Conservation (phyloP, 2,113 vertebrate genomes). For the Calyptommatus sinebrachiatus region DNA sequence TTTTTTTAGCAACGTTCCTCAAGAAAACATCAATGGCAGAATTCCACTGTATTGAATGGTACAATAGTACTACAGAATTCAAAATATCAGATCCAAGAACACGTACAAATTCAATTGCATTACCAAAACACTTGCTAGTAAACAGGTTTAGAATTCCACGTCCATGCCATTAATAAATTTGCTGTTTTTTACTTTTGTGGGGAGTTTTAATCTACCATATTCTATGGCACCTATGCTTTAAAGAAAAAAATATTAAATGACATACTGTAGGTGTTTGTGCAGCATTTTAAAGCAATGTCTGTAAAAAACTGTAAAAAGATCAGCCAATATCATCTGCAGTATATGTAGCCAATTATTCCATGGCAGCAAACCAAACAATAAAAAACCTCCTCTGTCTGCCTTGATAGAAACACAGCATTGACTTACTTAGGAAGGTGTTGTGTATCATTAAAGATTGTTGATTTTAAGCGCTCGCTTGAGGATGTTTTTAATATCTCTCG, state of each 20-base stretch:
- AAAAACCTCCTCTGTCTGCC: not conserved
- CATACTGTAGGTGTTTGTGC: not conserved
- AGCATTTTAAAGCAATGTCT: not conserved
- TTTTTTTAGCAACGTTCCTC: too few species aligned
- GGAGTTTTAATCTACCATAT: not conserved
- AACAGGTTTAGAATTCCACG: not conserved
- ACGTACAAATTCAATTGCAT: not conserved
- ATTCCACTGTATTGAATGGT: too few species aligned
- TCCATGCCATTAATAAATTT: not conserved
- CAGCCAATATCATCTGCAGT: not conserved
- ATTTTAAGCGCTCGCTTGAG: not conserved
- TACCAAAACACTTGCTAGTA: not conserved
- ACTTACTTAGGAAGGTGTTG: not conserved
- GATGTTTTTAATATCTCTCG: too few species aligned
- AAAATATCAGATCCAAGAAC: too few species aligned
- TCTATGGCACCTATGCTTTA: not conserved
- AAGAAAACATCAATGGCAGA: too few species aligned
- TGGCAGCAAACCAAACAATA: not conserved
- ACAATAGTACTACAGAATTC: too few species aligned
- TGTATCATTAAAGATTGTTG: not conserved
- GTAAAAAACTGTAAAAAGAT: not conserved
- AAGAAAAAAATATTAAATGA: not conserved
- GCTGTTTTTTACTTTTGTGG: not conserved
- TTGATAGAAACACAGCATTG: not conserved
- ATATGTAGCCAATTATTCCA: not conserved